Evolutionary conservation across 2,113 vertebrate species (phyloP).

Genomic region (Heliornis fulica): DNA sequence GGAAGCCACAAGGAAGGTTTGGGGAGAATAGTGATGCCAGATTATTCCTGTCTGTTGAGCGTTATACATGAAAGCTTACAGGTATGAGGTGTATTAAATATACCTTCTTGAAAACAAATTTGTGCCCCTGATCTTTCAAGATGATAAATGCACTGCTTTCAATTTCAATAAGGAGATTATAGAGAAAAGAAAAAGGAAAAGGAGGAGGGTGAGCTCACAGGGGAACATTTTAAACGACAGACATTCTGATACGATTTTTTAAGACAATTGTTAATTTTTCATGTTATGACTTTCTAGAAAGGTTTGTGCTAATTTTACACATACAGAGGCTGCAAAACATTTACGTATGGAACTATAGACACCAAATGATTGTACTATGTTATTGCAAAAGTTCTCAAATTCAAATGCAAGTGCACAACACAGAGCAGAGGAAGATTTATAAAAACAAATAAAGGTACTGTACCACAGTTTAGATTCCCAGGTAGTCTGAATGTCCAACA

Average conservation of each 20-base stretch:
- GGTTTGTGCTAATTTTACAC: not conserved
- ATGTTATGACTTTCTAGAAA: not conserved
- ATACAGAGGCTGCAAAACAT: not conserved
- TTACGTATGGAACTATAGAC: not conserved
- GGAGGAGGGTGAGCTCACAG: not conserved
- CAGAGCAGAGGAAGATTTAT: not conserved
- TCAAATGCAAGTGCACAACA: not conserved
- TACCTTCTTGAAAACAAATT: not conserved
- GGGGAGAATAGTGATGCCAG: not conserved
- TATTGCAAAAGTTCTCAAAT: not conserved
- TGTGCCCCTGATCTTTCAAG: not conserved
- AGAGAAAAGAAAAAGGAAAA: not conserved
- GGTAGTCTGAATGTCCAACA: not conserved
- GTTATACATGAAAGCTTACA: not conserved
- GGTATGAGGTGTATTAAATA: not conserved
- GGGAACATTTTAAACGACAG: not conserved
- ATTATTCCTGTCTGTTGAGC: not conserved
- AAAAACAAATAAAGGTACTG: not conserved
- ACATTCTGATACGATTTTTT: not conserved
- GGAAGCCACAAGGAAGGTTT: not conserved
- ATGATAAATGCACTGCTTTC: not conserved
- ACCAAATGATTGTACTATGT: not conserved
- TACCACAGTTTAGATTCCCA: not conserved
- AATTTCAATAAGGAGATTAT: not conserved
- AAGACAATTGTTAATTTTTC: not conserved